phyloP scores from a whole-genome alignment of 2,797 vertebrate genomes.

The Eurystomus glaucurus region DNA sequence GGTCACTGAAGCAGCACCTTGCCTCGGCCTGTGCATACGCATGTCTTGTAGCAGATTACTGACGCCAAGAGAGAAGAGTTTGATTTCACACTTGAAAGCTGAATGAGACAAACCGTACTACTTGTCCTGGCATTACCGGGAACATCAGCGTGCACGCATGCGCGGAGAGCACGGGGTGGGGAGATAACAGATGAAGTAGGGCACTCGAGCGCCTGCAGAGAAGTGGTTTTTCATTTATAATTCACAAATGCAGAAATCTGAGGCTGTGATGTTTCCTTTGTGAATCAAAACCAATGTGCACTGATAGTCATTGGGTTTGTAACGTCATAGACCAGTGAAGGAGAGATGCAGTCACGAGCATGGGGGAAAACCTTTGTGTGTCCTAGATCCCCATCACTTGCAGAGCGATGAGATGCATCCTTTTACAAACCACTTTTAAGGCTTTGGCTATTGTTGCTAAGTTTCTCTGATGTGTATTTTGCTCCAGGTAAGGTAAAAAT shows the following conservation, averaged over 20 bases:
- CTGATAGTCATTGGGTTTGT: neutral
- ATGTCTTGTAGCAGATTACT: neutral
- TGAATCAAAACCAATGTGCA: rapidly evolving
- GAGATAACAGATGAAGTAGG: rapidly evolving
- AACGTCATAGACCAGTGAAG: rapidly evolving
- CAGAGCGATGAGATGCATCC: neutral
- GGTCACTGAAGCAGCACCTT: neutral
- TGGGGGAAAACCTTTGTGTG: neutral
- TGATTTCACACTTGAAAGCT: neutral
- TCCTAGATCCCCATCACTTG: neutral
- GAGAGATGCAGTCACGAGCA: rapidly evolving
- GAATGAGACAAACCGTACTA: rapidly evolving
- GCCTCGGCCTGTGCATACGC: neutral
- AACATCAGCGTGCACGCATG: neutral
- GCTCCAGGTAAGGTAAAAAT: neutral
- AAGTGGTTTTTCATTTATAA: neutral
- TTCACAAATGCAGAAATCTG: neutral
- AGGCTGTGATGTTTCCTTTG: neutral
- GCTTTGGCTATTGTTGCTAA: too few species aligned
- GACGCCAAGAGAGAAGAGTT: neutral
- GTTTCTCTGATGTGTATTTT: neutral
- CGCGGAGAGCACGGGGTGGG: neutral
- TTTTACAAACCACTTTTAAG: neutral
- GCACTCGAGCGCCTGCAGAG: neutral
- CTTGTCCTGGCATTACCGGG: neutral